Conservation (phyloP, 2,797 vertebrate species). For the Sciurus vulgaris region DNA sequence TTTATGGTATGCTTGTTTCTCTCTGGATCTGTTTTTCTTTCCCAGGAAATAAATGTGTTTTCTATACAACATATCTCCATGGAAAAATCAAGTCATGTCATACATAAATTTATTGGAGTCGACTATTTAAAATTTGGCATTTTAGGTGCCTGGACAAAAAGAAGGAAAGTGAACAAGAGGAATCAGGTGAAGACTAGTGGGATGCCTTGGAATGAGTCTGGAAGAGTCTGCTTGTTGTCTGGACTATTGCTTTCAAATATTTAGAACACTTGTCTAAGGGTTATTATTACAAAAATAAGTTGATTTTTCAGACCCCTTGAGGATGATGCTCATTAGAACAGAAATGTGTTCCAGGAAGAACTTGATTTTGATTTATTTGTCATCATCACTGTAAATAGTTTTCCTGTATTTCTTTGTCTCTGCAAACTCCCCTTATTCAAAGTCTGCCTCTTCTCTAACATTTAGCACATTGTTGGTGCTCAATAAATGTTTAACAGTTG, state of each 20-base stretch:
- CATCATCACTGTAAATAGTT: conserved; percentile 48
- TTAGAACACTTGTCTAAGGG: conserved; percentile 13
- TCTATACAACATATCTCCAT: not conserved
- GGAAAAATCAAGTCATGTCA: not conserved
- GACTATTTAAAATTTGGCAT: conserved; percentile 6
- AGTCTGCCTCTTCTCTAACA: conserved; percentile 54
- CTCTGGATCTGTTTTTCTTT: not conserved
- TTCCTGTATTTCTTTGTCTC: conserved; percentile 34
- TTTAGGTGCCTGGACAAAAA: not conserved
- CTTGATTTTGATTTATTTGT: conserved; percentile 59
- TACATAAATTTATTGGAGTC: not conserved
- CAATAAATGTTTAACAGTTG: conserved; percentile 77
- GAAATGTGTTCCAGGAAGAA: not conserved
- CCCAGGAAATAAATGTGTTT: not conserved
- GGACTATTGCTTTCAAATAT: conserved; percentile 7
- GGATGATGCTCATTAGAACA: not conserved
- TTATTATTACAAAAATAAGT: conserved; percentile 31
- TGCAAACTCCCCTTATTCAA: conserved; percentile 26
- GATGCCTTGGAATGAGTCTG: not conserved
- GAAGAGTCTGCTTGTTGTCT: not conserved
- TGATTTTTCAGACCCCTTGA: conserved; percentile 29
- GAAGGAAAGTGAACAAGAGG: not conserved
- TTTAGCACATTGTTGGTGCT: conserved; percentile 73
- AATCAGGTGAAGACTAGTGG: not conserved
- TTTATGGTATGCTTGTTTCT: conserved; percentile 30